These are phyloP conservation scores for Caenorhabditis drosophilae DNA, from an alignment of 2,888 invertebrate species.

Conservation along the genomic window DNA sequence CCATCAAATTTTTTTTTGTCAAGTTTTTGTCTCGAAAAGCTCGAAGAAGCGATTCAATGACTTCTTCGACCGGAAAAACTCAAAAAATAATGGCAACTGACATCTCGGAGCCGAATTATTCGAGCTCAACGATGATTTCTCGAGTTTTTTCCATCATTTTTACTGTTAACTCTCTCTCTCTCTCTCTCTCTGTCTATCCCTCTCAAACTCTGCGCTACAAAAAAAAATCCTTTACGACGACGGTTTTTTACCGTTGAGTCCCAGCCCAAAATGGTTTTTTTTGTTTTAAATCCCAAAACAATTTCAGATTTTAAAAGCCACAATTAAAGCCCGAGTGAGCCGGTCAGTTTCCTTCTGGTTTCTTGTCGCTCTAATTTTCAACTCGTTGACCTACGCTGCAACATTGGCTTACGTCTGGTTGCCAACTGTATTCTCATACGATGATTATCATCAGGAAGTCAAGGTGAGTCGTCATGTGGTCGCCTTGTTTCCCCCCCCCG, in stretches of 20 bases:
- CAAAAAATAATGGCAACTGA: too few species aligned
- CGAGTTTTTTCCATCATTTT: not conserved
- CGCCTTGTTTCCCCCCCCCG: too few species aligned
- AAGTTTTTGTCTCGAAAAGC: too few species aligned
- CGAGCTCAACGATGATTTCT: not conserved
- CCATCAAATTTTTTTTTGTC: not conserved
- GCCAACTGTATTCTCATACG: conserved; percentile 61
- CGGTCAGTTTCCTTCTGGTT: conserved; percentile 58
- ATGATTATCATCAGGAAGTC: conserved; percentile 59
- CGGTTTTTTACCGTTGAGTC: too few species aligned
- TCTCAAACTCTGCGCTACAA: conserved; percentile 1
- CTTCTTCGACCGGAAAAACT: too few species aligned
- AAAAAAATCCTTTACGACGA: not conserved
- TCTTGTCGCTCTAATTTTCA: conserved; percentile 57
- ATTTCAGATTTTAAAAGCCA: conserved; percentile 60
- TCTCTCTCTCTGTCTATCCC: too few species aligned
- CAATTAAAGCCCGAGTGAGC: conserved; percentile 50
- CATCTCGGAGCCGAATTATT: not conserved
- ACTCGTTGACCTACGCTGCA: conserved; percentile 57
- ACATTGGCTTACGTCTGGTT: conserved; percentile 64
- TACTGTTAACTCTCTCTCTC: too few species aligned
- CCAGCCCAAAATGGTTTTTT: not conserved
- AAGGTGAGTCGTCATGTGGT: too few species aligned
- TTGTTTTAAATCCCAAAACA: too few species aligned
- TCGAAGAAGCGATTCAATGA: too few species aligned